Conservation (phyloP, 2,888 invertebrate species). For the Eupithecia abbreviata region DNA sequence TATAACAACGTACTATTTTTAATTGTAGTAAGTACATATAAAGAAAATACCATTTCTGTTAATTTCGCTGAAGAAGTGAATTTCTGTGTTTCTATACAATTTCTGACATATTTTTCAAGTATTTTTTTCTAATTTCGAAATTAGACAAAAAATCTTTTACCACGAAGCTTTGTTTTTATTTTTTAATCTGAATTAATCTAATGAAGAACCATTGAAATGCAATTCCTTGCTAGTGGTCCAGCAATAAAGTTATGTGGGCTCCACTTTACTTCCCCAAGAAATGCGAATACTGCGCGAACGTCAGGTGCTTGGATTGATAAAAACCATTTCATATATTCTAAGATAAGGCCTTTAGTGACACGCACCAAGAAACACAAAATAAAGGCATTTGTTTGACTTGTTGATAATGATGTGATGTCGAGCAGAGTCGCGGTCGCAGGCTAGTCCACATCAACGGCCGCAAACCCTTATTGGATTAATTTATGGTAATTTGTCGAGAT, state of each 20-base stretch:
- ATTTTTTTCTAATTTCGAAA: not conserved
- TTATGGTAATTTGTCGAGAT: slow-evolving; percentile 67
- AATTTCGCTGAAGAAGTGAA: not conserved
- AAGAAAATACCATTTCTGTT: not conserved
- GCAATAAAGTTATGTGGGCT: not conserved
- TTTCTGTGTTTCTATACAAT: not conserved
- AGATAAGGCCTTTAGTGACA: not conserved
- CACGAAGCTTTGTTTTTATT: not conserved
- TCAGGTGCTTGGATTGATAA: not conserved
- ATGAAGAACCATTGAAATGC: not conserved
- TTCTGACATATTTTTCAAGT: not conserved
- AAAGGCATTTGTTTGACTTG: not conserved
- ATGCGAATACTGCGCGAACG: not conserved
- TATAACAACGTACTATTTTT: not conserved
- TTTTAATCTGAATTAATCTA: not conserved
- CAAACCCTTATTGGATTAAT: slow-evolving; percentile 52
- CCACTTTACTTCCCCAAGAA: not conserved
- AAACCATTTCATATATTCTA: not conserved
- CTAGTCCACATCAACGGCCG: slow-evolving; percentile 22
- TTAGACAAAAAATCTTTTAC: not conserved
- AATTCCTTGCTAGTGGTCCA: not conserved
- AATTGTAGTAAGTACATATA: not conserved
- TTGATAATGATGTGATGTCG: not conserved
- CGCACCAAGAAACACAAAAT: not conserved
- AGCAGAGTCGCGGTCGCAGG: slow-evolving; percentile 13